These are phyloP conservation scores for Sebastes taczanowskii DNA, from an alignment of 2,797 vertebrate genomes.

Conservation along the genomic window DNA sequence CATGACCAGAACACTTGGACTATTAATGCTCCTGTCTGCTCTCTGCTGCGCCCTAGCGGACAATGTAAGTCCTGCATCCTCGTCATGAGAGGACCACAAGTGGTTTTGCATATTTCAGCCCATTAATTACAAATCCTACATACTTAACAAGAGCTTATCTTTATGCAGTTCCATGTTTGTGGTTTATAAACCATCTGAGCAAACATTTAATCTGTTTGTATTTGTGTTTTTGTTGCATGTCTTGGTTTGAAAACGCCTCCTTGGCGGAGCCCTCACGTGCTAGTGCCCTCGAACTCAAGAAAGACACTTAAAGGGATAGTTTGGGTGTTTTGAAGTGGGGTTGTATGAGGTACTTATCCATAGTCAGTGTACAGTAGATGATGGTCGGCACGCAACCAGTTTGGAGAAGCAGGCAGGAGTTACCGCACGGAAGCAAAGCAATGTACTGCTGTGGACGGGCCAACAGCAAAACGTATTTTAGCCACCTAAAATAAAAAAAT, in stretches of 20 bases:
- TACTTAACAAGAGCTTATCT: background rate
- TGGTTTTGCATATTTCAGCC: background rate
- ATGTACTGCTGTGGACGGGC: no score
- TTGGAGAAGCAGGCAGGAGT: no score
- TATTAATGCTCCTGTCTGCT: slow-evolving; percentile 60
- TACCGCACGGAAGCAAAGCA: no score
- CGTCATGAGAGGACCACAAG: background rate
- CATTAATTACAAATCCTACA: background rate
- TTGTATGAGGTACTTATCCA: no score
- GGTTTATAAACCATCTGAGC: background rate
- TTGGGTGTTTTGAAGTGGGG: no score
- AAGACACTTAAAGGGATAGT: background rate
- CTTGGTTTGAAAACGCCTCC: background rate
- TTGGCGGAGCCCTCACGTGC: background rate
- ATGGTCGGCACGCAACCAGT: rapidly evolving
- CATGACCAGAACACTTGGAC: slow-evolving; percentile 58
- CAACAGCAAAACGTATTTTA: no score
- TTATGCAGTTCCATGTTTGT: background rate
- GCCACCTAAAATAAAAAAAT: no score
- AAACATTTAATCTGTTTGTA: background rate
- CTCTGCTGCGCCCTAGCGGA: slow-evolving; percentile 74
- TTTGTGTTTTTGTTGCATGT: background rate
- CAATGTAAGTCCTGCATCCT: slow-evolving; percentile 68
- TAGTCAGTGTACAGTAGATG: no score
- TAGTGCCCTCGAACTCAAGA: background rate